A percentile compares a stretch with the other conserved stretches of the same genome.
Evolutionary conservation across 2,888 invertebrate genomes (phyloP).

Genomic region (Cheilosia impressa): DNA sequence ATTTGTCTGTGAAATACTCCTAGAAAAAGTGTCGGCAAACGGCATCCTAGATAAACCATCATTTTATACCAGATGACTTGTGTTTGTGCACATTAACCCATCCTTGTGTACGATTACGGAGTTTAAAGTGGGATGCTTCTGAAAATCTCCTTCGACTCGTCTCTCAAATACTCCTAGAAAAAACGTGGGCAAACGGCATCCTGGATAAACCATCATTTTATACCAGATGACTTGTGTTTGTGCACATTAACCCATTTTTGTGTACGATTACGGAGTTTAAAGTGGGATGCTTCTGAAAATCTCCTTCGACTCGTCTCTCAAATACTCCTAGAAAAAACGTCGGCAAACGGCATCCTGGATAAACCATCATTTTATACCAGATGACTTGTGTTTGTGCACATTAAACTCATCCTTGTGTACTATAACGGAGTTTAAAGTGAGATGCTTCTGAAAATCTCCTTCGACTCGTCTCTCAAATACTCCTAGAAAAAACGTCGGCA

Average conservation of each 20-base stretch:
- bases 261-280: not conserved
- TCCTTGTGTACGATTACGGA: not conserved
- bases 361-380: slow-evolving; percentile 7
- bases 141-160: slow-evolving; percentile 19
- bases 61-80: slow-evolving; percentile 26
- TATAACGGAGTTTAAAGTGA: not conserved
- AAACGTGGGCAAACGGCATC: slow-evolving; percentile 3
- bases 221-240: slow-evolving; percentile 4
- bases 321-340: slow-evolving; percentile 1
- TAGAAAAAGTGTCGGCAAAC: not conserved
- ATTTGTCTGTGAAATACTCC: slow-evolving; percentile 13
- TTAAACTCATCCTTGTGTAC: not conserved
- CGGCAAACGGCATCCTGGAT: slow-evolving; percentile 1
- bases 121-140: slow-evolving; percentile 75
- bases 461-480: slow-evolving; percentile 3
- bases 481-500: slow-evolving; percentile 1
- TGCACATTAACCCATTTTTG: not conserved
- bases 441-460: not conserved
- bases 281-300: not conserved
- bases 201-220: slow-evolving; percentile 13
- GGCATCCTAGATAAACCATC: slow-evolving; percentile 15
- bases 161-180: slow-evolving; percentile 76
- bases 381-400: slow-evolving; percentile 6
- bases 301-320: not conserved
- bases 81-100: not conserved